Conservation (phyloP, 2,113 vertebrate species). For the Paracanthobrama guichenoti region DNA sequence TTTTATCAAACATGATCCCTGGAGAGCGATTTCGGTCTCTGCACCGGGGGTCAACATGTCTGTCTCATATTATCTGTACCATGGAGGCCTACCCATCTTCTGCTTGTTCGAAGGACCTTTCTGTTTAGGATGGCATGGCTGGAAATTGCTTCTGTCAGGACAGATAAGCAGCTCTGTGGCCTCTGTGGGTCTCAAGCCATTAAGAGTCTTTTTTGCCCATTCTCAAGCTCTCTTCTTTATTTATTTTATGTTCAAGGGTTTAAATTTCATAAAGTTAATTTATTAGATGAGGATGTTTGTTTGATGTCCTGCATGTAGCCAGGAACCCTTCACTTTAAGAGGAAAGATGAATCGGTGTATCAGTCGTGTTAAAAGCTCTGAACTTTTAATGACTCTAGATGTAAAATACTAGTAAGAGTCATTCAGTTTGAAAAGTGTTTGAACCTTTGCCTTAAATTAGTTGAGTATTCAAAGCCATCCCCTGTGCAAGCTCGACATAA, state of each 20-base stretch:
- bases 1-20: slow-evolving; percentile 1
- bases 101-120: slow-evolving; percentile 55
- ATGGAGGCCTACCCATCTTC: slow-evolving; percentile 63
- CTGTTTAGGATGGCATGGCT: slow-evolving; percentile 66
- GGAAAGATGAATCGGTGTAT: slow-evolving; percentile 13
- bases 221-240: background rate
- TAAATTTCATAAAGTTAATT: background rate
- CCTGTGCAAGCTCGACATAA: background rate
- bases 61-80: slow-evolving; percentile 47
- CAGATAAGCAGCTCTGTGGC: slow-evolving; percentile 71
- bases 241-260: background rate
- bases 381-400: slow-evolving; percentile 37
- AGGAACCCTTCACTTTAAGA: slow-evolving; percentile 3
- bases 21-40: slow-evolving; percentile 21
- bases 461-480: slow-evolving; percentile 17
- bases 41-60: background rate
- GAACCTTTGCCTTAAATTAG: slow-evolving; percentile 25
- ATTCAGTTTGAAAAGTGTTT: background rate
- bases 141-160: slow-evolving; percentile 77
- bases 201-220: background rate
- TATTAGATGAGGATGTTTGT: background rate
- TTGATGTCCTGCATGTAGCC: background rate
- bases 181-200: background rate
- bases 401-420: slow-evolving; percentile 7
- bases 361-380: slow-evolving; percentile 21